Conservation (phyloP, 2,888 invertebrate species). For the Eupithecia vulgata region DNA sequence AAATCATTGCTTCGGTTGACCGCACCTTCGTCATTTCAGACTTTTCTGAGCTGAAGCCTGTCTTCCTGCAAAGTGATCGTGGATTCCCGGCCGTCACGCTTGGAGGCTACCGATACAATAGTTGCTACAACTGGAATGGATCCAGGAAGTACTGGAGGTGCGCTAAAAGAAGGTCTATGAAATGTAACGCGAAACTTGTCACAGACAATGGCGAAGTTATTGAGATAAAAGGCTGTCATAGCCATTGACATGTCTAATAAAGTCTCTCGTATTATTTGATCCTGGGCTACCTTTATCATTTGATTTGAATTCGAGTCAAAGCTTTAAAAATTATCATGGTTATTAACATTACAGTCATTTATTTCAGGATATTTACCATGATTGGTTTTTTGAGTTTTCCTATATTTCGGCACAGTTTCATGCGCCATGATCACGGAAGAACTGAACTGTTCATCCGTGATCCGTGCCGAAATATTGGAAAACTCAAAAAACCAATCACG, state of each 20-base stretch:
- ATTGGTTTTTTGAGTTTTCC: no score
- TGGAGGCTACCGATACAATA: not conserved
- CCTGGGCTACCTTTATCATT: no score
- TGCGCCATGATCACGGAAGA: no score
- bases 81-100: not conserved
- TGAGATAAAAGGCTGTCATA: not conserved
- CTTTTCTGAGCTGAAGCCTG: not conserved
- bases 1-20: not conserved
- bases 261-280: not conserved
- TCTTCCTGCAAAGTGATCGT: not conserved
- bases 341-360: no score
- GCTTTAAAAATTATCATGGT: no score
- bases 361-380: no score
- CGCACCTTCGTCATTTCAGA: not conserved
- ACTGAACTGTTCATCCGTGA: no score
- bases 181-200: slow-evolving; percentile 10
- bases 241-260: not conserved
- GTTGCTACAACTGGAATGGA: not conserved
- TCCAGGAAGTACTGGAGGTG: not conserved
- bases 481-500: no score
- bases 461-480: no score
- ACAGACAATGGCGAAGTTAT: not conserved
- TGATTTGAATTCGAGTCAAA: no score
- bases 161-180: not conserved
- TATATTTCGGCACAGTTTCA: no score